Evolutionary conservation across 2,888 invertebrate genomes (phyloP).

Genomic region (Strigamia transsilvanica): DNA sequence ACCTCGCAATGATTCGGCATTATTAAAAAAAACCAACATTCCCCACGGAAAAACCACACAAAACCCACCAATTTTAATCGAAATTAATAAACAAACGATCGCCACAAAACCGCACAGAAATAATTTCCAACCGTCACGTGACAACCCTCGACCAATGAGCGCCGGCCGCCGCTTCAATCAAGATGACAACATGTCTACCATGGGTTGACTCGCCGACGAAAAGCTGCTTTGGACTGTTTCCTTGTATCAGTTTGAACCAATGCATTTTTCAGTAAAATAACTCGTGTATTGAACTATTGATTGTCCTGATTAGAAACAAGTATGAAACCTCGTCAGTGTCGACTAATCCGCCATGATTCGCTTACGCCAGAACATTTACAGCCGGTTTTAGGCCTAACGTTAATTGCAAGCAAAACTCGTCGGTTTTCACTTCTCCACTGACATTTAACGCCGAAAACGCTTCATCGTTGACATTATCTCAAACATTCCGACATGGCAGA

Average conservation of each 20-base stretch:
- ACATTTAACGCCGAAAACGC: conserved; percentile 3
- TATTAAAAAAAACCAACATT: neutral
- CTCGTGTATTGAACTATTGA: neutral
- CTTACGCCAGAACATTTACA: conserved; percentile 40
- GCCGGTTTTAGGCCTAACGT: conserved; percentile 43
- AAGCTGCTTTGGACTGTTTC: conserved; percentile 26
- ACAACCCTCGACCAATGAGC: neutral
- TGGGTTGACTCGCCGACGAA: conserved; percentile 33
- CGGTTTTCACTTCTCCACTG: conserved; percentile 24
- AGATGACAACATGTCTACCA: conserved; percentile 48
- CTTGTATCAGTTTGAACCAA: conserved; percentile 34
- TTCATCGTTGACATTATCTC: neutral
- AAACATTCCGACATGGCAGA: conserved; percentile 42
- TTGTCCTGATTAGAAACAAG: conserved; percentile 38
- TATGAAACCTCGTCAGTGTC: conserved; percentile 16
- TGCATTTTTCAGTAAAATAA: conserved; percentile 43
- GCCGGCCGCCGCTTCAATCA: neutral
- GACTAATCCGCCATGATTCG: neutral
- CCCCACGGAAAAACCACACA: too few species aligned
- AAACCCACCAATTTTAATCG: neutral
- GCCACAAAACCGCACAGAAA: neutral
- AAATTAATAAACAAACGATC: neutral
- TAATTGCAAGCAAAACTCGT: conserved; percentile 26
- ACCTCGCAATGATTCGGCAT: too few species aligned
- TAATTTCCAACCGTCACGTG: neutral